These are phyloP conservation scores for Liasis olivaceus DNA, from an alignment of 2,797 vertebrate genomes.

Conservation along the genomic window DNA sequence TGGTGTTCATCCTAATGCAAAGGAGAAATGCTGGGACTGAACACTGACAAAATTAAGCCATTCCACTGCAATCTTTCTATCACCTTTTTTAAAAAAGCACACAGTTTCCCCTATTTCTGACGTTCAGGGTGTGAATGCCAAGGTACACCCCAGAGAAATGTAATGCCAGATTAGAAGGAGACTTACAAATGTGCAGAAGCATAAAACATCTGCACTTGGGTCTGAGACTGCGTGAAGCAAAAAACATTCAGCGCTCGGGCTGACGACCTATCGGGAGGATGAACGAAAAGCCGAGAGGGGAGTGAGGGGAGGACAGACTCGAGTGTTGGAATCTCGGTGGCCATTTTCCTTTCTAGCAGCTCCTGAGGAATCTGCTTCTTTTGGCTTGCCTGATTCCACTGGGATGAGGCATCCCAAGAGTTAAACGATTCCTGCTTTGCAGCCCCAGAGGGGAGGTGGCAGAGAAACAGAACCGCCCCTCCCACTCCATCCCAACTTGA, in stretches of 20 bases:
- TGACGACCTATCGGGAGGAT: background rate
- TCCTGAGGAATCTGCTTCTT: background rate
- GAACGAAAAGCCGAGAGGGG: background rate
- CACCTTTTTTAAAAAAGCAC: background rate
- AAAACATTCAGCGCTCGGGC: background rate
- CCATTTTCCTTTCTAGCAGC: background rate
- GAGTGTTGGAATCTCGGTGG: background rate
- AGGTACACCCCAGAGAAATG: background rate
- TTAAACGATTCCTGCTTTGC: background rate
- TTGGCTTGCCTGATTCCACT: background rate
- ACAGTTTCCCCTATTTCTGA: background rate
- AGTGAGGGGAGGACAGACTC: background rate
- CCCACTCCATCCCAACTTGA: background rate
- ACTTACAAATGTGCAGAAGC: background rate
- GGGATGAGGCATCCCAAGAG: background rate
- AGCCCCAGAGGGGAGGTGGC: background rate
- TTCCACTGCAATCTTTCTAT: background rate
- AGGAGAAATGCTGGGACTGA: background rate
- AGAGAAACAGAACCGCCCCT: background rate
- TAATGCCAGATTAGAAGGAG: background rate
- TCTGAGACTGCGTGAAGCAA: background rate
- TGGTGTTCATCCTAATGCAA: background rate
- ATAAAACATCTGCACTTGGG: background rate
- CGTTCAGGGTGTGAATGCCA: background rate
- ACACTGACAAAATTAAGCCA: background rate